These are phyloP conservation scores for Tenthredo livida DNA, from an alignment of 2,888 invertebrate genomes.

Conservation along the genomic window DNA sequence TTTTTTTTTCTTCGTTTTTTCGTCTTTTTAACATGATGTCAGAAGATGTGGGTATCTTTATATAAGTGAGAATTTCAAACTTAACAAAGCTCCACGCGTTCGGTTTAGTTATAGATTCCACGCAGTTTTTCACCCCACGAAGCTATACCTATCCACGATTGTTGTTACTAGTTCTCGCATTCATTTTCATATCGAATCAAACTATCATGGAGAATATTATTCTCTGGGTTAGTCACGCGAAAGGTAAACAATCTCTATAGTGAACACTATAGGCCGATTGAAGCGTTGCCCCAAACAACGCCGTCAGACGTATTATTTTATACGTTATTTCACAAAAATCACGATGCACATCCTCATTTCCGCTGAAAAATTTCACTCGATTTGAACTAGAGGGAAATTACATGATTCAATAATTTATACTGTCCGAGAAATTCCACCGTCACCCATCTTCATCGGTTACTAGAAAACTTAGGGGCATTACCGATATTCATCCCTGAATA, in stretches of 20 bases:
- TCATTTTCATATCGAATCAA: constrained; percentile 26
- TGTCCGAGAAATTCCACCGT: not conserved
- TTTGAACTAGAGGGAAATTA: not conserved
- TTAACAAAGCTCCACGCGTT: not conserved
- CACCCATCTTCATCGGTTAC: not conserved
- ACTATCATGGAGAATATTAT: constrained; percentile 20
- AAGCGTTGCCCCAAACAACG: constrained; percentile 23
- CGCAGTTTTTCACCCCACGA: not conserved
- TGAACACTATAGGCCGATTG: not conserved
- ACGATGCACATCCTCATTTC: not conserved
- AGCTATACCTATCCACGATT: not conserved
- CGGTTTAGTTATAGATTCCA: not conserved
- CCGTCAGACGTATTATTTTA: not conserved
- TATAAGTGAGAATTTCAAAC: constrained; percentile 18
- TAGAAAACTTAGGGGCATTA: not conserved
- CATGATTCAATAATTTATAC: not conserved
- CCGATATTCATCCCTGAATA: not conserved
- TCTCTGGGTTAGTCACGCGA: constrained; percentile 3
- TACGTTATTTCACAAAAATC: not conserved
- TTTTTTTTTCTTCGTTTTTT: not conserved
- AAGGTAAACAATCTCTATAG: constrained; percentile 41
- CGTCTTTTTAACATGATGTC: not conserved
- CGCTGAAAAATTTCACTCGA: not conserved
- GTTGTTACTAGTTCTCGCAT: not conserved
- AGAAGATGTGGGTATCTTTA: not conserved